phyloP scores from a whole-genome alignment of 2,888 invertebrate genomes.

The Pandemis cinnamomeana region DNA sequence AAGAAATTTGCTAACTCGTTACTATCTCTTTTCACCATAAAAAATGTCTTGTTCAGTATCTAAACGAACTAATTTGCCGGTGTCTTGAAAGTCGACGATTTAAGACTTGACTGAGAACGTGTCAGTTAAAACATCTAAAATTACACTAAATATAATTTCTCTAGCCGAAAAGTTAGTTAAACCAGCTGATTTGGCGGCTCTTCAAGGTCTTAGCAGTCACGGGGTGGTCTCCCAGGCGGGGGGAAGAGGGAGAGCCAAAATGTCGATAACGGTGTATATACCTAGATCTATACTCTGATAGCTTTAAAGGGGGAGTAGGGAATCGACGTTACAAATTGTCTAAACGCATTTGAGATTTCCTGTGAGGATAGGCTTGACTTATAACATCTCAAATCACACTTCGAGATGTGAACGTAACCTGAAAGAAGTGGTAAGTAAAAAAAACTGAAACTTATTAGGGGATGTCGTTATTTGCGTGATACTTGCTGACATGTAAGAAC shows the following conservation, averaged over 20 bases:
- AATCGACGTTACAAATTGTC: background rate
- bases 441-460: too few relatives aligned
- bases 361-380: background rate
- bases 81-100: too few relatives aligned
- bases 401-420: background rate
- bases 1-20: too few relatives aligned
- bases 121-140: background rate
- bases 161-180: conserved; percentile 49
- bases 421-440: too few relatives aligned
- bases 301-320: background rate
- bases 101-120: background rate
- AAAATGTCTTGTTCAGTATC: too few relatives aligned
- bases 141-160: conserved; percentile 37
- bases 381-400: background rate
- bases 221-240: conserved; percentile 45
- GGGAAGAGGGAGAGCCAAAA: conserved; percentile 43
- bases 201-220: conserved; percentile 67
- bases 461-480: too few relatives aligned
- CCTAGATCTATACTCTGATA: background rate
- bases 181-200: conserved; percentile 74
- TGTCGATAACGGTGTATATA: conserved; percentile 42
- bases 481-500: background rate
- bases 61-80: too few relatives aligned
- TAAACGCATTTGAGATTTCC: background rate
- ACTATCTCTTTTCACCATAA: too few relatives aligned